Evolutionary conservation across 2,113 vertebrate genomes (phyloP).

Genomic region (Anhinga anhinga): DNA sequence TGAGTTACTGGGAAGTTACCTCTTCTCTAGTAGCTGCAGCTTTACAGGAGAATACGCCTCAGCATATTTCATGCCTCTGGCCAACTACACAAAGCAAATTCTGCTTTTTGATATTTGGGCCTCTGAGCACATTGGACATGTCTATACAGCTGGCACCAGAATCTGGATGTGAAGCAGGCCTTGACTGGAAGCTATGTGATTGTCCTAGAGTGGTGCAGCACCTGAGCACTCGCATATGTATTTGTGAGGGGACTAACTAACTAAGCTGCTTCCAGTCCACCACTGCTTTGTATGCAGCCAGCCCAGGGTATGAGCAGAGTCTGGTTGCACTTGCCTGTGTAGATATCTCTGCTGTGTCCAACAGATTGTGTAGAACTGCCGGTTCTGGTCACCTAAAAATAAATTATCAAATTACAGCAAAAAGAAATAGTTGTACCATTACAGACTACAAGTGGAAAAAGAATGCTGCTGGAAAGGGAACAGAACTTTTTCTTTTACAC

Average conservation of each 20-base stretch:
- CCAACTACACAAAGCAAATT: not conserved
- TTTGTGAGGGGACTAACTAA: not conserved
- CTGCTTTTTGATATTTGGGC: not conserved
- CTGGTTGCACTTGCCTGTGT: not conserved
- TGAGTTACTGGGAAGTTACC: not conserved
- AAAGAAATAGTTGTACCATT: not conserved
- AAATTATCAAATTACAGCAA: constrained; percentile 2
- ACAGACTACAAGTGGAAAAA: not conserved
- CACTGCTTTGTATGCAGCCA: not conserved
- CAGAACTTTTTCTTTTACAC: not conserved
- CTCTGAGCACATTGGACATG: not conserved
- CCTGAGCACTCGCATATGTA: not conserved
- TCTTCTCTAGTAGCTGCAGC: not conserved
- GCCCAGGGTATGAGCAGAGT: not conserved
- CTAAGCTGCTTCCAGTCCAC: not conserved
- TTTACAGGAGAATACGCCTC: not conserved
- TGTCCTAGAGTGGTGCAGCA: not conserved
- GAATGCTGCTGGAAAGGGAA: not conserved
- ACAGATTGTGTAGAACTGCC: constrained; percentile 4
- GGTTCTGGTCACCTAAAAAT: constrained; percentile 47
- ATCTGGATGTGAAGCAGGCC: not conserved
- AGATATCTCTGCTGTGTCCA: not conserved
- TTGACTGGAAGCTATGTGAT: not conserved
- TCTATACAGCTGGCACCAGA: not conserved
- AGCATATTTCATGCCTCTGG: not conserved